Base-by-base conservation (phyloP, 2,113 vertebrate genomes). In the Micromys minutus region DNA sequence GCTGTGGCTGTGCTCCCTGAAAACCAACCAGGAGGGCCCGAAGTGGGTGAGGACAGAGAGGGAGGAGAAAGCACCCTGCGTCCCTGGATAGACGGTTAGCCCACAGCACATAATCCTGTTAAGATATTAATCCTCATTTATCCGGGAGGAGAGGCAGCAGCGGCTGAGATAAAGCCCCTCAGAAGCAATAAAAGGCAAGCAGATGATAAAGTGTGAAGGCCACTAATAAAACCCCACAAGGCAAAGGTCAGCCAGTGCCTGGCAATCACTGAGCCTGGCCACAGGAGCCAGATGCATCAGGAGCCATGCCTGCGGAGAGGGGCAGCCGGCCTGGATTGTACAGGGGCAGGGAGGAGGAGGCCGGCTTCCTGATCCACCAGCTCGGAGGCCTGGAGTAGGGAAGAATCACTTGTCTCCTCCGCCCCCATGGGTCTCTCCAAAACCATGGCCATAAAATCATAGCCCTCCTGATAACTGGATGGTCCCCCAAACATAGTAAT, bases 81-180 rank as follows among this genome's bases (percentile, higher is more conserved):
- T 57, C 87, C 55, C 87, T 72, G 50, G 86, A 61, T 29, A 61
- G 71, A 26, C 69, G 5, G 13, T 21, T n/a, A 88, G 50, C 55
- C 71, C 42, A 61, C 31, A 26, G 5, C 50, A 92, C 4, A 22
- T 80, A 96, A 96, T 88, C 59, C 95, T 75, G 88, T 95, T 97
- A 98, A 80, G 97, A 89, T 80, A 94, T 97, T 96, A 98, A 98
- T 95, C 93, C 90, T 96, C 80, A 89, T 91, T 97, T 97, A 95
- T 86, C 97, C 34, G 3, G 94, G 19, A 96, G 97, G 94, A 89
- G 17, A 96, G 97, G 95, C 90, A 19, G 94, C 87, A 12, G 97
- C 95, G 69, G 29, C 93, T 74, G 80, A 90, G 95, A 98, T 96
- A 95, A 98, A 98, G 93, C 26, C 8, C 90, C 75, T 39, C 92